These are phyloP conservation scores for Melieria crassipennis DNA, from an alignment of 2,888 invertebrate genomes.

Conservation along the genomic window DNA sequence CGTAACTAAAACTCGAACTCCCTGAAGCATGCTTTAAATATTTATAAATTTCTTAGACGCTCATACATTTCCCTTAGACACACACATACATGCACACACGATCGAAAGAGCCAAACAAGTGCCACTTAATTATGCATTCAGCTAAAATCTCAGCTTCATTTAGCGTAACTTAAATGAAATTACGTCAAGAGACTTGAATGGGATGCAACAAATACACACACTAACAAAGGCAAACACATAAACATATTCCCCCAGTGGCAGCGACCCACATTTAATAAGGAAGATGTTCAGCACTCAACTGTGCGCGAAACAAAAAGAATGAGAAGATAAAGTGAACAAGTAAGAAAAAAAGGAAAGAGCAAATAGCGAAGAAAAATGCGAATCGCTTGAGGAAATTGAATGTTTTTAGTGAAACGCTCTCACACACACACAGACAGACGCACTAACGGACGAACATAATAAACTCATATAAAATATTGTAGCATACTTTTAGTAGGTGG, in stretches of 20 bases:
- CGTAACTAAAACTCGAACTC: neutral
- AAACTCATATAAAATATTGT: conserved; percentile 55
- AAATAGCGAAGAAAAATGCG: conserved; percentile 44
- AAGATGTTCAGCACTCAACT: neutral
- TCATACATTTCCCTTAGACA: too few relatives aligned
- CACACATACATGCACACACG: neutral
- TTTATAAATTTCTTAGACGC: neutral
- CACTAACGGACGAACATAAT: conserved; percentile 52
- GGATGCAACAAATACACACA: neutral
- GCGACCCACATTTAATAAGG: conserved; percentile 17
- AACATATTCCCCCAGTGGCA: neutral
- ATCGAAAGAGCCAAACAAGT: neutral
- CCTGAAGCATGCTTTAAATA: conserved; percentile 3
- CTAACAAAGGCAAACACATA: neutral
- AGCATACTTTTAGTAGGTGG: conserved; percentile 12
- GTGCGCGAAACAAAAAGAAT: neutral
- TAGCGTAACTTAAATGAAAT: neutral
- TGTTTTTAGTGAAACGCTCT: conserved; percentile 49
- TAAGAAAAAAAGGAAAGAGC: neutral
- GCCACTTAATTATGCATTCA: conserved; percentile 16
- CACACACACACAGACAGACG: neutral
- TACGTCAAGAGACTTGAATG: neutral
- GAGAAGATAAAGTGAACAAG: neutral
- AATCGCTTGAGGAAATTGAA: conserved; percentile 59
- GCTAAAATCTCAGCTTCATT: neutral